Evolutionary conservation across 2,888 invertebrate species (phyloP), one percentile per base, ranked within the genome.

Genomic region (Tetragonisca angustula): DNA sequence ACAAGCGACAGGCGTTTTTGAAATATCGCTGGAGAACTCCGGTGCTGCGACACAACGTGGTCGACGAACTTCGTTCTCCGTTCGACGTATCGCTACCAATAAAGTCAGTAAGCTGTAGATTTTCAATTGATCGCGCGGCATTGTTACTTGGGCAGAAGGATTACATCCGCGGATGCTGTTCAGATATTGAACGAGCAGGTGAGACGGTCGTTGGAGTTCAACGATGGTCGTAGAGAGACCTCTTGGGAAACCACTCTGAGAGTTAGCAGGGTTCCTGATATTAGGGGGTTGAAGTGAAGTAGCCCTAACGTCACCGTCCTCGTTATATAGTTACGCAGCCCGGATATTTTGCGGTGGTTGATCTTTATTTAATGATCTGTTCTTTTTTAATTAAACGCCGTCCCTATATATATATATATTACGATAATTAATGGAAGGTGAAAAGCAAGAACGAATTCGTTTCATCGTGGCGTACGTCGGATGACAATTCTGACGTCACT

Each of bases 251-350:
- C 80, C 79, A 88, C 90, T 87, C 72, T 50, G 81, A 78, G 87
- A 90, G 84, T 85, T 86, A 83, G 83, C 85, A 83, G 89, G 85
- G 88, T 74, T 79, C 76, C 79, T 77, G 87, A 88, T 87, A 89
- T 76, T 76, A 72, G 79, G 84, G 79, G 81, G 78, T 82, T 4
- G 88, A 88, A 78, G 83, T 80, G 84, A 88, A 89, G 85, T 84
- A 84, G 82, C 87, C 85, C 84, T 85, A 88, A 89, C 88, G 83
- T 76, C 86, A 84, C 69, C 80, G 80, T 81, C 80, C 85, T 87
- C 87, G 70, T 90, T 90, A 89, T 71, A 76, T 73, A 79, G 82
- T 54, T 82, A 87, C 81, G 82, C 87, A 89, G 76, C 36, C n/a
- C 13, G 78, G 74, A 78, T 84, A 74, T 84, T 83, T 77, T 72